Evolutionary conservation across 2,888 invertebrate species (phyloP).

Genomic region (Cenopis cana): DNA sequence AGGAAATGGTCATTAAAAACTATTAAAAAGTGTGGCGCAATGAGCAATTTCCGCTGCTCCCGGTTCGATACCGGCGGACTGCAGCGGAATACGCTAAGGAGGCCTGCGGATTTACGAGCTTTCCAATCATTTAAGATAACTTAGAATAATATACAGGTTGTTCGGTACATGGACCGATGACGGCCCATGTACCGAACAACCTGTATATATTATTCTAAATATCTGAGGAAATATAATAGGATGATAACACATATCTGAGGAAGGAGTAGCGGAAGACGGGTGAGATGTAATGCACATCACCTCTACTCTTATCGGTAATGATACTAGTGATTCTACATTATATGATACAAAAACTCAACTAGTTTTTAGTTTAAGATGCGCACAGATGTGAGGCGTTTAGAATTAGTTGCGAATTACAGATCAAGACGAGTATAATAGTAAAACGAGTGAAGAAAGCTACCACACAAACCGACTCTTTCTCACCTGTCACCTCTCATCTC

Average conservation of each 20-base stretch:
- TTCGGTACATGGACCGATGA: too few species aligned
- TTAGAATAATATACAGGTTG: not conserved
- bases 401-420: not conserved
- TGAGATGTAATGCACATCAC: too few species aligned
- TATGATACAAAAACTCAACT: too few species aligned
- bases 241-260: too few species aligned
- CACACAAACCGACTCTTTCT: too few species aligned
- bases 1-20: constrained; percentile 76
- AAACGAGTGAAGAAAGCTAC: too few species aligned
- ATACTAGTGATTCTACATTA: too few species aligned
- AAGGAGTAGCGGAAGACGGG: too few species aligned
- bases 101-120: constrained; percentile 21
- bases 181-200: too few species aligned
- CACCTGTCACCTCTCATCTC: too few species aligned
- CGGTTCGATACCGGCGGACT: constrained; percentile 31
- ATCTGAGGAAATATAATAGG: not conserved
- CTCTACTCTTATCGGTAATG: too few species aligned
- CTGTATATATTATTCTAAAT: constrained; percentile 1
- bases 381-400: not conserved
- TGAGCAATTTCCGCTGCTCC: constrained; percentile 72
- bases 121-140: constrained; percentile 7
- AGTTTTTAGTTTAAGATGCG: not conserved
- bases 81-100: constrained; percentile 8
- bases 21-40: constrained; percentile 77
- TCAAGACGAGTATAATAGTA: not conserved